Percentiles rank a stretch among this genome's conserved stretches.
phyloP scores from a whole-genome alignment of 2,113 vertebrate genomes.

The Odocoileus hemionus region DNA sequence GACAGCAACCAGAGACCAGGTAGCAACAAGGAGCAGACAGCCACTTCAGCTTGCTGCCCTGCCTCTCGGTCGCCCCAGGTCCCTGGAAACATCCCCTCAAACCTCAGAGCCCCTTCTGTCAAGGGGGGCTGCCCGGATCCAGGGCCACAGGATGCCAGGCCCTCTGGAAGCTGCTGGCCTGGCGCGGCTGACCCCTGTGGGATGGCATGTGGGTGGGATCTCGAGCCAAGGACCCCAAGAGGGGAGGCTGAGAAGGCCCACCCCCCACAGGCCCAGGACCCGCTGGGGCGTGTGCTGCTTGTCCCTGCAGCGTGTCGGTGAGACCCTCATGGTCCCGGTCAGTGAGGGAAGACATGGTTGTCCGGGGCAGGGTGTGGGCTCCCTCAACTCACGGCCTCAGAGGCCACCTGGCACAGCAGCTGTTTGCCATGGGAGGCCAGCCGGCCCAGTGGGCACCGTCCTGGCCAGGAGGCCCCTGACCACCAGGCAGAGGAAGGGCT shows the following conservation, averaged over 20 bases:
- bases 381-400: not conserved
- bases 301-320: not conserved
- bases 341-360: not conserved
- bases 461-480: not conserved
- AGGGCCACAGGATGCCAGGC: not conserved
- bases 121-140: not conserved
- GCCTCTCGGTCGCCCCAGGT: not conserved
- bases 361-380: fast-evolving
- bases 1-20: not conserved
- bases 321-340: not conserved
- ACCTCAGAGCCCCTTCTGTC: not conserved
- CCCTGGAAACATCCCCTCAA: not conserved
- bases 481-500: fast-evolving
- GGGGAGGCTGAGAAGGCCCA: fast-evolving
- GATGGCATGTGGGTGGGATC: fast-evolving
- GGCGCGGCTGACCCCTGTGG: fast-evolving
- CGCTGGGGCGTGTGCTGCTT: fast-evolving
- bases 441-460: not conserved
- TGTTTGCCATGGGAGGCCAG: not conserved
- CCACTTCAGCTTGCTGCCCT: not conserved
- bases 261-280: fast-evolving
- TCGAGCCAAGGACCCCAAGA: not conserved
- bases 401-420: fast-evolving
- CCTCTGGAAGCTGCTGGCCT: not conserved
- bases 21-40: not conserved